Conservation (phyloP, 1,140 invertebrate species). For the Drosophila lowei region DNA sequence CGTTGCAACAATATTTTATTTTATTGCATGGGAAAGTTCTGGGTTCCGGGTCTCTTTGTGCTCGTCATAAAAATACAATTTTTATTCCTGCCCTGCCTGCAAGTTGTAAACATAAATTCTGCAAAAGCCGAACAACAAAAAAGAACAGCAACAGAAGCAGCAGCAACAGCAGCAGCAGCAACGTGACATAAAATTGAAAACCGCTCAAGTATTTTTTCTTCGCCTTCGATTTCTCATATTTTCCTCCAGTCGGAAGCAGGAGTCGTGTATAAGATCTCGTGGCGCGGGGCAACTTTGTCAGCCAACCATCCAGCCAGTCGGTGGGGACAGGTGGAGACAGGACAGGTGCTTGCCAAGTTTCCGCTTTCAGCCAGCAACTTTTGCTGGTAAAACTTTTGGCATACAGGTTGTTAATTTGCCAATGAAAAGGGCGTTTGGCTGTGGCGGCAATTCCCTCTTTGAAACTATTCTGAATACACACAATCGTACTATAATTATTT, state of each 20-base stretch:
- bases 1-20: conserved; percentile 78
- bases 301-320: conserved; percentile 26
- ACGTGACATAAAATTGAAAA: conserved; percentile 69
- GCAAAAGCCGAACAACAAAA: conserved; percentile 20
- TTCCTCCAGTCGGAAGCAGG: conserved; percentile 8
- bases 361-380: conserved; percentile 40
- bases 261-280: too few species aligned
- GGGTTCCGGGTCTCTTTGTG: conserved; percentile 18
- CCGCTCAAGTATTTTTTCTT: conserved; percentile 50
- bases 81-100: conserved; percentile 61
- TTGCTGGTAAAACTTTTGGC: conserved; percentile 67
- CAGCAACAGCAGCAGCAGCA: conserved; percentile 32
- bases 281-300: conserved; percentile 60
- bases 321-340: too few species aligned
- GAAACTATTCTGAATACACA: conserved; percentile 25
- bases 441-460: conserved; percentile 36
- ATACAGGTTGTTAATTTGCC: conserved; percentile 79
- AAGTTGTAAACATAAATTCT: conserved; percentile 74
- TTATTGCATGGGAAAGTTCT: conserved; percentile 61
- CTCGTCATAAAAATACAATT: conserved; percentile 71
- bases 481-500: conserved; percentile 6
- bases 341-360: conserved; percentile 68
- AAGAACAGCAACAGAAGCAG: conserved; percentile 19
- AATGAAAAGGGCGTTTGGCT: conserved; percentile 74
- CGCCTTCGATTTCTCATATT: conserved; percentile 31